Percentiles rank a stretch among this genome's conserved stretches.
These are phyloP conservation scores for Buceros bicornis DNA, from an alignment of 2,797 vertebrate genomes.

Conservation along the genomic window DNA sequence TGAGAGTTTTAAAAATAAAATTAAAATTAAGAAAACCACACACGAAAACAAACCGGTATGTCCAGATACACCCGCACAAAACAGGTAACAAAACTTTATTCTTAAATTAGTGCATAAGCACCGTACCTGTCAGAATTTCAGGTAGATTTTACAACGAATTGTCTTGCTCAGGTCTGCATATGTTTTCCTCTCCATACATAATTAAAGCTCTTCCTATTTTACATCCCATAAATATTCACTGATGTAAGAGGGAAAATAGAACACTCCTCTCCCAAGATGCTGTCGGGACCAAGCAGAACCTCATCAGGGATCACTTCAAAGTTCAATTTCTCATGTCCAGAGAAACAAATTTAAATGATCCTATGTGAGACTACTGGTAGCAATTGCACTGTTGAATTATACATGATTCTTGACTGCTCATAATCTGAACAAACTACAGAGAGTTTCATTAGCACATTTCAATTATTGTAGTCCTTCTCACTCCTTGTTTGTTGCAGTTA, in stretches of 20 bases:
- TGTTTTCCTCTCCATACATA: constrained; percentile 54
- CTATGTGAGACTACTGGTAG: constrained; percentile 14
- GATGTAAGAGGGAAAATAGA: constrained; percentile 51
- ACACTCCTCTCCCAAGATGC: constrained; percentile 12
- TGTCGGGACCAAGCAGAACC: not conserved
- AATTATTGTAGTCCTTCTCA: constrained; percentile 27
- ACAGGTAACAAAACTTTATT: not conserved
- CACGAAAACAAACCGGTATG: fast-evolving
- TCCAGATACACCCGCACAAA: not conserved
- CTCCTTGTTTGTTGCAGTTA: not conserved
- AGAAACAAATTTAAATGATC: constrained; percentile 57
- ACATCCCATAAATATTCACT: constrained; percentile 61
- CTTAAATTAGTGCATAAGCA: not conserved
- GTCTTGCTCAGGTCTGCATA: not conserved
- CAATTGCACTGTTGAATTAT: constrained; percentile 44
- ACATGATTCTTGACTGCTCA: constrained; percentile 33
- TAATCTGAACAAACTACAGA: constrained; percentile 45
- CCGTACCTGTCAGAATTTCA: not conserved
- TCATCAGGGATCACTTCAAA: constrained; percentile 65
- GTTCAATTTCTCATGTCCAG: constrained; percentile 42
- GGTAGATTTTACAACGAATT: constrained; percentile 9
- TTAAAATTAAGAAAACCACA: not conserved
- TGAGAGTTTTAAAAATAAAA: not conserved
- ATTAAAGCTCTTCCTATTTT: constrained; percentile 64
- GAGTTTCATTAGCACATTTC: constrained; percentile 53